Evolutionary conservation across 2,797 vertebrate genomes (phyloP).

Genomic region (Kryptolebias ocellatus): DNA sequence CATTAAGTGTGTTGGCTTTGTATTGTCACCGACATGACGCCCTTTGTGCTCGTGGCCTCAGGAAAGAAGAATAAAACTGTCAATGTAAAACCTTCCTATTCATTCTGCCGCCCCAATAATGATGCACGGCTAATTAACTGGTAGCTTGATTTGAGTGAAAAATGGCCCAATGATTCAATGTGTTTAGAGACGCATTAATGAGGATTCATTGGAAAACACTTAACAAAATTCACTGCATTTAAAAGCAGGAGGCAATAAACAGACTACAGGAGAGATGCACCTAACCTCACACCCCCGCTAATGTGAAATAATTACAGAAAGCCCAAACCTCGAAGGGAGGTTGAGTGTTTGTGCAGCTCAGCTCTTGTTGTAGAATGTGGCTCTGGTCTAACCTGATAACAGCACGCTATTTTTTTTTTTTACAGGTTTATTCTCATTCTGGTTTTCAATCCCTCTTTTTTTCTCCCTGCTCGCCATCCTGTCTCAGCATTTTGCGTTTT

Average conservation of each 20-base stretch:
- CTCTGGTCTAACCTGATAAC: slow-evolving; percentile 61
- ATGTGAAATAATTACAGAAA: slow-evolving; percentile 59
- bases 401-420: slow-evolving; percentile 11
- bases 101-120: slow-evolving; percentile 44
- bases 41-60: slow-evolving; percentile 15
- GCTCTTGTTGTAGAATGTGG: slow-evolving; percentile 46
- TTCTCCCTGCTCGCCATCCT: slow-evolving; percentile 5
- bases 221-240: slow-evolving; percentile 16
- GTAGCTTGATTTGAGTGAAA: slow-evolving; percentile 10
- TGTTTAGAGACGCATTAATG: slow-evolving; percentile 25
- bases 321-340: slow-evolving; percentile 38
- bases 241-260: slow-evolving; percentile 33
- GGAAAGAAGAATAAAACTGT: not conserved
- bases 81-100: slow-evolving; percentile 29
- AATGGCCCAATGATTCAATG: slow-evolving; percentile 20
- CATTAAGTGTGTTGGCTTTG: slow-evolving; percentile 25
- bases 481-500: slow-evolving; percentile 23
- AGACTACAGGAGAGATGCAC: slow-evolving; percentile 26
- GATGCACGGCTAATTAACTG: slow-evolving; percentile 38
- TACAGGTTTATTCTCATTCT: slow-evolving; percentile 28
- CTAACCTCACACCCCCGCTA: not conserved
- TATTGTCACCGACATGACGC: slow-evolving; percentile 10
- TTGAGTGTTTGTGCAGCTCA: slow-evolving; percentile 46
- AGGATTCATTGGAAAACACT: slow-evolving; percentile 25
- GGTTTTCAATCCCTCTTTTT: slow-evolving; percentile 24